phyloP scores from a whole-genome alignment of 2,797 vertebrate genomes.

The Leptodactylus fallax region DNA sequence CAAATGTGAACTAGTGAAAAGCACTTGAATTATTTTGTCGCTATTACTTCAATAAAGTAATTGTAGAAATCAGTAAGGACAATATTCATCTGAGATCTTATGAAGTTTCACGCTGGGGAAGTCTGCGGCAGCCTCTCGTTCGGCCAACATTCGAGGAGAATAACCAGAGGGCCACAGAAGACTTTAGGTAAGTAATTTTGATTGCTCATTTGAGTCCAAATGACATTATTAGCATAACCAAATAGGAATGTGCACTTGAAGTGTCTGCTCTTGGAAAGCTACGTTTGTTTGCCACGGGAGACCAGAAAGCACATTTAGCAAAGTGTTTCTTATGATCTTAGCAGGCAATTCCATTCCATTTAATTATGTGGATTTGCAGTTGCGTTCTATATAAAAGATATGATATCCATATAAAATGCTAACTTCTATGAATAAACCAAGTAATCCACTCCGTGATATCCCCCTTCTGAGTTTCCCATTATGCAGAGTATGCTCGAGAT shows the following conservation, averaged over 20 bases:
- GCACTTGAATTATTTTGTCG: slow-evolving; percentile 62
- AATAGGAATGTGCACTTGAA: slow-evolving; percentile 61
- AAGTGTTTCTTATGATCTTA: slow-evolving; percentile 59
- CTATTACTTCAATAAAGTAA: slow-evolving; percentile 65
- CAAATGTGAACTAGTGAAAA: slow-evolving; percentile 59
- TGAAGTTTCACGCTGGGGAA: slow-evolving; percentile 62
- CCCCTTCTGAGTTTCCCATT: slow-evolving; percentile 42
- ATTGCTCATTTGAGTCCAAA: slow-evolving; percentile 63
- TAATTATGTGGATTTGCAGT: slow-evolving; percentile 48
- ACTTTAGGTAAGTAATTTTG: slow-evolving; percentile 64
- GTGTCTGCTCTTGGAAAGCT: slow-evolving; percentile 59
- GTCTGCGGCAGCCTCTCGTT: slow-evolving; percentile 58
- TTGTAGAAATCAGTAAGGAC: slow-evolving; percentile 64
- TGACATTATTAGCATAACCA: slow-evolving; percentile 64
- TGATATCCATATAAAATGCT: slow-evolving; percentile 52
- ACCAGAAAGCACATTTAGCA: slow-evolving; percentile 63
- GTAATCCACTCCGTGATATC: slow-evolving; percentile 51
- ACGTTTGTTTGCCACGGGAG: slow-evolving; percentile 61
- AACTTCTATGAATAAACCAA: slow-evolving; percentile 59
- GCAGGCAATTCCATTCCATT: slow-evolving; percentile 38
- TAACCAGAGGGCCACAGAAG: slow-evolving; percentile 59
- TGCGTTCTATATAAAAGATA: slow-evolving; percentile 42
- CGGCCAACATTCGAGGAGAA: slow-evolving; percentile 59
- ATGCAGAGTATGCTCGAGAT: slow-evolving; percentile 60
- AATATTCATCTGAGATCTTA: slow-evolving; percentile 63